These are phyloP conservation scores for Suncus etruscus DNA, from an alignment of 2,113 vertebrate genomes.

Conservation along the genomic window DNA sequence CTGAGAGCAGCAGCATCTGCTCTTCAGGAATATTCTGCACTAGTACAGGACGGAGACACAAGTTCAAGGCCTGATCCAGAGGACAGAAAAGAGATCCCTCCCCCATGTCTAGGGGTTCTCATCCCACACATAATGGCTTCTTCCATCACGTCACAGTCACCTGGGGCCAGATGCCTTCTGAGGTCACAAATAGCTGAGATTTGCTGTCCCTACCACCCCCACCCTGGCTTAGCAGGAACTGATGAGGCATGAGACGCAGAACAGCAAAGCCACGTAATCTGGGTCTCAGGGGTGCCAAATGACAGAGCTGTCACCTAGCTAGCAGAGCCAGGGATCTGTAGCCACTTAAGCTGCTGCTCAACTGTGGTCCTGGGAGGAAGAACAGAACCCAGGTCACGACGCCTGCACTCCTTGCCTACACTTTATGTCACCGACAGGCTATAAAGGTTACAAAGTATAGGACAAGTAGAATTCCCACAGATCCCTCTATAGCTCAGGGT, in stretches of 20 bases:
- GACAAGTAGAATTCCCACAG: background rate
- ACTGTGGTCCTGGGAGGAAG: no score
- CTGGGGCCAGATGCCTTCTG: no score
- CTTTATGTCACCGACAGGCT: no score
- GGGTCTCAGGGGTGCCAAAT: background rate
- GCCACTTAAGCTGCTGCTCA: background rate
- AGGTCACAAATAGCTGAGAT: no score
- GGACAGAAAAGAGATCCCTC: background rate
- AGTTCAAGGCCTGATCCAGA: background rate
- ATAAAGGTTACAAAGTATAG: no score
- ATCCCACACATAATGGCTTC: background rate
- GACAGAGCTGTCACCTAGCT: background rate
- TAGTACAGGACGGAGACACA: background rate
- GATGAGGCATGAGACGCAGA: background rate
- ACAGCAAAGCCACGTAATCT: conserved; percentile 7
- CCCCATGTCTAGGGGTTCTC: background rate
- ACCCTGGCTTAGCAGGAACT: background rate
- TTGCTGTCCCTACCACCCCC: no score
- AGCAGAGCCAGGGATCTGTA: background rate
- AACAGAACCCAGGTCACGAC: no score
- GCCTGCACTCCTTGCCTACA: no score
- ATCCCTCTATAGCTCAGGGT: background rate
- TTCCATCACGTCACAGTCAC: background rate
- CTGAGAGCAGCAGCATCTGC: background rate
- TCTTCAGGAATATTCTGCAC: conserved; percentile 20